These are phyloP conservation scores for Drosophila longiperda DNA, from an alignment of 2,888 invertebrate species.

Conservation along the genomic window DNA sequence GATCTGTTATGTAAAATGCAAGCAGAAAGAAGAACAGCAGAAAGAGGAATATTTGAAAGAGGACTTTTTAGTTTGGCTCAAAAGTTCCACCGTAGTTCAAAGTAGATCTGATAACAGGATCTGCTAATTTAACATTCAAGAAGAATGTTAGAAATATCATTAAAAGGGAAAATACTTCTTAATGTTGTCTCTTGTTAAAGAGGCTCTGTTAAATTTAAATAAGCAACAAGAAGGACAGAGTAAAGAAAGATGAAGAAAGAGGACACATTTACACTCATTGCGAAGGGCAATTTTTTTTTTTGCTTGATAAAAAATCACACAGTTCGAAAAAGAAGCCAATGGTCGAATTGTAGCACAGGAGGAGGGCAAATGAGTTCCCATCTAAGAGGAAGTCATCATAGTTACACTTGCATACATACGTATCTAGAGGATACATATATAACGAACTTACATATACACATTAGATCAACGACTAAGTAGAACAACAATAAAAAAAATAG, in stretches of 20 bases:
- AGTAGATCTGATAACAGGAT: neutral
- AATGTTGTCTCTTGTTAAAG: neutral
- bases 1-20: neutral
- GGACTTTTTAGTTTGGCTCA: neutral
- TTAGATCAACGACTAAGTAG: constrained; percentile 73
- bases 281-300: neutral
- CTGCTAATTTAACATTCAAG: neutral
- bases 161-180: too few species aligned
- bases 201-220: neutral
- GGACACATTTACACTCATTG: neutral
- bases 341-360: neutral
- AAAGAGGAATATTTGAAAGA: neutral
- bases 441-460: constrained; percentile 9
- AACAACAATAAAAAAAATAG: constrained; percentile 52
- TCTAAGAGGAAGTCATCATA: constrained; percentile 46
- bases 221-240: neutral
- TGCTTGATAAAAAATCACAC: neutral
- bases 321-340: neutral
- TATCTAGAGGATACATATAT: constrained; percentile 18
- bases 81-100: neutral
- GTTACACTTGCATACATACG: constrained; percentile 11
- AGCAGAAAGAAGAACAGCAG: neutral
- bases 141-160: too few species aligned
- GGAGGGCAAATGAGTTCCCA: constrained; percentile 6
- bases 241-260: neutral